Conservation (phyloP, 2,888 invertebrate genomes). For the Ochropacha duplaris region DNA sequence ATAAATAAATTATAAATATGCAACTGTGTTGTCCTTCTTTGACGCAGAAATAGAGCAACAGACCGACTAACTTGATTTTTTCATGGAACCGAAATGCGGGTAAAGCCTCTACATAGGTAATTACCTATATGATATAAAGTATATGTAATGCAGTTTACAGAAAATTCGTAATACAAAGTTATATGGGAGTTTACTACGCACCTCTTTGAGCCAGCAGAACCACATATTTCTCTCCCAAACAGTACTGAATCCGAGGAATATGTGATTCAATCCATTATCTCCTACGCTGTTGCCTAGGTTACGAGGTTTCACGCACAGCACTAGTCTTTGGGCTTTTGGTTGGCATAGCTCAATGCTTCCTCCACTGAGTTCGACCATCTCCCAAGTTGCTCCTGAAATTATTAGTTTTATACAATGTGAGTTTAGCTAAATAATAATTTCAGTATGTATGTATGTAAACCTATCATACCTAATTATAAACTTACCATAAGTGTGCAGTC, state of each 20-base stretch:
- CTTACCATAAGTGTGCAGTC: conserved; percentile 82
- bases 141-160: background rate
- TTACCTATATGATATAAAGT: too few species aligned
- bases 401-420: background rate
- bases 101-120: too few species aligned
- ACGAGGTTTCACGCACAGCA: conserved; percentile 72
- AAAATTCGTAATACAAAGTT: background rate
- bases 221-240: conserved; percentile 87
- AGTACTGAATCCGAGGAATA: conserved; percentile 86
- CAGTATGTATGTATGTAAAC: background rate
- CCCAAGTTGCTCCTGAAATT: conserved; percentile 65
- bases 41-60: too few species aligned
- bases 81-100: too few species aligned
- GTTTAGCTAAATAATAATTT: background rate
- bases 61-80: too few species aligned
- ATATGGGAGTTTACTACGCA: conserved; percentile 39
- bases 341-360: conserved; percentile 71
- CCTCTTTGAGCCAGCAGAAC: conserved; percentile 85
- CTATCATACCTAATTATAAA: background rate
- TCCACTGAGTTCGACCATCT: conserved; percentile 70
- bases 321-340: conserved; percentile 71
- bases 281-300: conserved; percentile 58
- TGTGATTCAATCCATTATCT: conserved; percentile 70
- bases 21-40: too few species aligned
- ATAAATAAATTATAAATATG: too few species aligned